Evolutionary conservation across 1,140 invertebrate species (phyloP).

Genomic region (Harlomillsia oculata): DNA sequence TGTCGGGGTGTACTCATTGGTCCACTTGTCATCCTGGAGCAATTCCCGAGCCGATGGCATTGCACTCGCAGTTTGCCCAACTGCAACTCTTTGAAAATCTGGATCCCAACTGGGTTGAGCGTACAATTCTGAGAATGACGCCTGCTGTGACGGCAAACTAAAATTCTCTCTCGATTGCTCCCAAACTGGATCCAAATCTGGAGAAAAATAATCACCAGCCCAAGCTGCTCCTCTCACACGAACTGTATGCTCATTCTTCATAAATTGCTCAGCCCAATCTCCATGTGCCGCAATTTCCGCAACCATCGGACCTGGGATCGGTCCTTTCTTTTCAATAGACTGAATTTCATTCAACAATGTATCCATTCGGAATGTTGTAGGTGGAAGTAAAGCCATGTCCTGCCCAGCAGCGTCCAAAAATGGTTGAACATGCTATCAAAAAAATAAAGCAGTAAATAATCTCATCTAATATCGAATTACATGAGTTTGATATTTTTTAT

Average conservation of each 20-base stretch:
- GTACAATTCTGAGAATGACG: not conserved
- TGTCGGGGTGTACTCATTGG: conserved; percentile 6
- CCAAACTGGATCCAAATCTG: conserved; percentile 27
- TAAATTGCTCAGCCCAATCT: conserved; percentile 23
- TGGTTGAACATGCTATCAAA: conserved; percentile 7
- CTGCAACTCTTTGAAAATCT: not conserved
- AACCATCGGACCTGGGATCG: conserved; percentile 7
- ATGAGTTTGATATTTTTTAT: not conserved
- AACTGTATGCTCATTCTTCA: conserved; percentile 12
- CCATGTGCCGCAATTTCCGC: conserved; percentile 8
- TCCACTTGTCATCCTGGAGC: conserved; percentile 29
- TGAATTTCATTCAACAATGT: conserved; percentile 29
- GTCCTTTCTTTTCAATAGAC: conserved; percentile 9
- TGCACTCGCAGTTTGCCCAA: not conserved
- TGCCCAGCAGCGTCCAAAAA: conserved; percentile 2
- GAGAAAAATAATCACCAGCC: conserved; percentile 16
- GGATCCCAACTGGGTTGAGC: not conserved
- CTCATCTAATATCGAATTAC: too few relatives aligned
- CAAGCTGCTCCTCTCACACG: conserved; percentile 16
- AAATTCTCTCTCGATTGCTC: conserved; percentile 8
- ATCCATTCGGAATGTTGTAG: conserved; percentile 32
- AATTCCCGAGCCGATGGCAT: conserved; percentile 22
- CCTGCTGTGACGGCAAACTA: not conserved
- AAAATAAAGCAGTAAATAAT: conserved; percentile 1
- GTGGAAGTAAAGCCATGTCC: conserved; percentile 15